These are phyloP conservation scores for Thaumatotibia leucotreta DNA, from an alignment of 1,140 invertebrate species.

Conservation along the genomic window DNA sequence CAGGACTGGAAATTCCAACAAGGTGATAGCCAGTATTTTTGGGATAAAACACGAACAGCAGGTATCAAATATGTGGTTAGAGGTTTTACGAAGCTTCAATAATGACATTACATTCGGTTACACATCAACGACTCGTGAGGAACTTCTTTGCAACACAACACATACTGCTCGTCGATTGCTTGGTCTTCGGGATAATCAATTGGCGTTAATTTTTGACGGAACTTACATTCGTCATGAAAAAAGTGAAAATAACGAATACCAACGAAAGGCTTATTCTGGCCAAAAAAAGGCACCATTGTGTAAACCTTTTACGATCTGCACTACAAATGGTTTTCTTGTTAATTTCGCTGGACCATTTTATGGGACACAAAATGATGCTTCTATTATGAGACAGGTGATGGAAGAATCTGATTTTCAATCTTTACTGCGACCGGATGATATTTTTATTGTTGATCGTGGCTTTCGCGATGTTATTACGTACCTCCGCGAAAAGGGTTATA, in stretches of 20 bases:
- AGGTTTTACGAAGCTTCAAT: too few species aligned
- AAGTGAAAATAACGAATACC: constrained; percentile 33
- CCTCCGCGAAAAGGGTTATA: constrained; percentile 22
- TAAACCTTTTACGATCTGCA: not conserved
- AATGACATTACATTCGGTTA: too few species aligned
- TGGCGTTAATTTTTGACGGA: too few species aligned
- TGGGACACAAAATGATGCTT: constrained; percentile 35
- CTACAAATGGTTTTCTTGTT: not conserved
- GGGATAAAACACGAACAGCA: too few species aligned
- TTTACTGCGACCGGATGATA: constrained; percentile 24
- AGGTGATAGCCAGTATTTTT: too few species aligned
- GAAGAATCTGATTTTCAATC: not conserved
- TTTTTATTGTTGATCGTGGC: constrained; percentile 40
- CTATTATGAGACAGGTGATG: constrained; percentile 25
- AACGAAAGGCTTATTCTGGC: constrained; percentile 24
- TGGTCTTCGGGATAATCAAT: too few species aligned
- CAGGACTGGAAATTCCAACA: too few species aligned
- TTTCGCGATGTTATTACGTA: constrained; percentile 32
- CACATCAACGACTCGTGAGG: too few species aligned
- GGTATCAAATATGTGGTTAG: too few species aligned
- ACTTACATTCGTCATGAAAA: too few species aligned
- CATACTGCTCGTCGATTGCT: too few species aligned
- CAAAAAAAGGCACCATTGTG: constrained; percentile 37
- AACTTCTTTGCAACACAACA: too few species aligned
- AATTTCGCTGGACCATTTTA: constrained; percentile 23